These are phyloP conservation scores for Lateolabrax maculatus DNA, from an alignment of 2,797 vertebrate species.

Conservation along the genomic window DNA sequence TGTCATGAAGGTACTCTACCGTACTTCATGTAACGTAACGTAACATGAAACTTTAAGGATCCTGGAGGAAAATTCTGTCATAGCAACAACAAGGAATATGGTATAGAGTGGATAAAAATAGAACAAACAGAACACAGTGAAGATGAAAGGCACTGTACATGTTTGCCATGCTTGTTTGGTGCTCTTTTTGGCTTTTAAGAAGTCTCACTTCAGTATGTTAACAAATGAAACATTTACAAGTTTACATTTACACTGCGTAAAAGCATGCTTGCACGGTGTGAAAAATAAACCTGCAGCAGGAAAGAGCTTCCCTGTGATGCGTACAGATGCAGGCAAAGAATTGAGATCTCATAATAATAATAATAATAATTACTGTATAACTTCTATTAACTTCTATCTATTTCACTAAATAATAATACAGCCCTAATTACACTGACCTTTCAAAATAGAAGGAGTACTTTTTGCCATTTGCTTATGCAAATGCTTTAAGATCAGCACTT, in stretches of 20 bases:
- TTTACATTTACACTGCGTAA: slow-evolving; percentile 12
- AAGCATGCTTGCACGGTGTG: background rate
- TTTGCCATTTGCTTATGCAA: background rate
- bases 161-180: slow-evolving; percentile 54
- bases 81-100: slow-evolving; percentile 23
- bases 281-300: background rate
- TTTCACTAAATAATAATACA: background rate
- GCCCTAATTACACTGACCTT: background rate
- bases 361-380: background rate
- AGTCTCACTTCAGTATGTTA: slow-evolving; percentile 17
- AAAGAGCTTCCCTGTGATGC: background rate
- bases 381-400: background rate
- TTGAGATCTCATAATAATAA: background rate
- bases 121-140: slow-evolving; percentile 30
- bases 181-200: slow-evolving; percentile 26
- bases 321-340: background rate
- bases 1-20: slow-evolving; percentile 3
- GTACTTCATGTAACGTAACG: slow-evolving; percentile 22
- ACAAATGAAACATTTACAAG: slow-evolving; percentile 56
- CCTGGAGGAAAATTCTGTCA: slow-evolving; percentile 48
- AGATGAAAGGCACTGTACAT: slow-evolving; percentile 43
- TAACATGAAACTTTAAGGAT: slow-evolving; percentile 62
- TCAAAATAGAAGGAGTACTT: background rate
- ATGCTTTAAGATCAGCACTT: background rate
- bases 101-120: slow-evolving; percentile 33